phyloP scores from a whole-genome alignment of 2,797 vertebrate genomes.

The Lycodopsis pacificus region DNA sequence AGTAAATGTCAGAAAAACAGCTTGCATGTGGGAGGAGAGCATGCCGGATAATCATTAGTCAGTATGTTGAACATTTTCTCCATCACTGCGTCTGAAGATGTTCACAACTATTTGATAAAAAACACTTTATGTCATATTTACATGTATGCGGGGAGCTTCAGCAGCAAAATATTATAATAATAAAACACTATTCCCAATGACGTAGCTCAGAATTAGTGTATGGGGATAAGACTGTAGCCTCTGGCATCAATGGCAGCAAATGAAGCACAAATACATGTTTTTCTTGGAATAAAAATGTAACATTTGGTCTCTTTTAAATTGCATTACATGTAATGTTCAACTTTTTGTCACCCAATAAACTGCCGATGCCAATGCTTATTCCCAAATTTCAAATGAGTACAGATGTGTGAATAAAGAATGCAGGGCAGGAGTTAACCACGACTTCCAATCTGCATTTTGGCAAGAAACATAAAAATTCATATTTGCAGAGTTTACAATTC shows the following conservation, averaged over 20 bases:
- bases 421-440: background rate
- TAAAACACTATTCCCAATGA: conserved; percentile 37
- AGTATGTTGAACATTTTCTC: conserved; percentile 27
- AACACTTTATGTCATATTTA: background rate
- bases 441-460: background rate
- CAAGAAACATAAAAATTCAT: background rate
- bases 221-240: conserved; percentile 19
- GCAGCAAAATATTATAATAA: conserved; percentile 3
- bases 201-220: conserved; percentile 33
- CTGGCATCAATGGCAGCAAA: conserved; percentile 33
- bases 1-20: conserved; percentile 56
- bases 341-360: background rate
- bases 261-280: conserved; percentile 33
- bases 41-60: conserved; percentile 32
- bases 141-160: conserved; percentile 6
- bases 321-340: background rate
- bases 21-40: conserved; percentile 46
- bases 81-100: background rate
- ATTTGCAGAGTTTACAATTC: background rate
- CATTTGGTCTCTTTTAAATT: conserved; percentile 2
- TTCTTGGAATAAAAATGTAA: conserved; percentile 23
- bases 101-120: background rate
- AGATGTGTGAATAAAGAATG: background rate
- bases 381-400: background rate
- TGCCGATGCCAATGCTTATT: background rate